Percentiles rank a stretch among this genome's conserved stretches.
Evolutionary conservation across 2,113 vertebrate species (phyloP).

Genomic region (Sceloporus tristichus): DNA sequence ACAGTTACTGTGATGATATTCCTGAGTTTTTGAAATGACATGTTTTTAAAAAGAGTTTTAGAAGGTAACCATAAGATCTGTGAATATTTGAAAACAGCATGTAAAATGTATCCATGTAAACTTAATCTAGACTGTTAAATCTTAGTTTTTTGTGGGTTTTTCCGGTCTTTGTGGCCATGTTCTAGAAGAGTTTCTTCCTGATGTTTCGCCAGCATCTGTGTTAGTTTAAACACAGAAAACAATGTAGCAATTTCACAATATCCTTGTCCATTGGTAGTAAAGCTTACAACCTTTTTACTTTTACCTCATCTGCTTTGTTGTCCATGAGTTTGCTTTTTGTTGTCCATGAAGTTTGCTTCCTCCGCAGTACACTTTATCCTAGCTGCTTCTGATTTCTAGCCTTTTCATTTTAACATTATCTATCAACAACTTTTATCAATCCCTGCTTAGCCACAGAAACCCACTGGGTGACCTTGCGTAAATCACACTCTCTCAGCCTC

Average conservation of each 20-base stretch:
- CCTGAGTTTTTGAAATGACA: not conserved
- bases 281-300: too few relatives aligned
- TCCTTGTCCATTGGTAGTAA: too few relatives aligned
- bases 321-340: not conserved
- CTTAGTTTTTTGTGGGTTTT: too few relatives aligned
- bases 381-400: not conserved
- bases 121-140: not conserved
- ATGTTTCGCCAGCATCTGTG: too few relatives aligned
- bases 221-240: too few relatives aligned
- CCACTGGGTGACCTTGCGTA: too few relatives aligned
- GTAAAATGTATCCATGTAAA: not conserved
- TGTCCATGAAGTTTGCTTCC: not conserved
- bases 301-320: not conserved
- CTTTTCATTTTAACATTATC: not conserved
- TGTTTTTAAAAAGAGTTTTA: not conserved
- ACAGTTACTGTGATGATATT: not conserved
- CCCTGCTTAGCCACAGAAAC: too few relatives aligned
- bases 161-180: too few relatives aligned
- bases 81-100: not conserved
- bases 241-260: too few relatives aligned
- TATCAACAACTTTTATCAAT: not conserved
- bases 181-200: too few relatives aligned
- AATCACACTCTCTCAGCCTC: too few relatives aligned
- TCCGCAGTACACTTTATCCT: not conserved
- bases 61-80: not conserved